These are phyloP conservation scores for Oscarella lobularis DNA, from an alignment of 37 sponge, comb jelly and placozoan genomes.

Conservation along the genomic window DNA sequence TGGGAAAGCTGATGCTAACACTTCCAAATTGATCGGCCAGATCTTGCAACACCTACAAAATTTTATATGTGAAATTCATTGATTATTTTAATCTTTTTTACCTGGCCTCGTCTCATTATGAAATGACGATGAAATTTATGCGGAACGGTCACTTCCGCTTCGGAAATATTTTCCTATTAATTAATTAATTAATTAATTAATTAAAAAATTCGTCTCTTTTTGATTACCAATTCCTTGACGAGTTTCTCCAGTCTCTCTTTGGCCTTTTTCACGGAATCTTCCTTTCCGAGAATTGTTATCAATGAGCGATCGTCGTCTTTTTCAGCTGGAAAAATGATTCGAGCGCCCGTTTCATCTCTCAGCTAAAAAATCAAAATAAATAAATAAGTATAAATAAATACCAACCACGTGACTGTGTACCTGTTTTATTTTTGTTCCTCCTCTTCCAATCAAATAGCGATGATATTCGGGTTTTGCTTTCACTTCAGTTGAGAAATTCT, in stretches of 20 bases:
- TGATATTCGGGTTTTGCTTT: conserved; percentile 67
- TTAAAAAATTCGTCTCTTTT: no score
- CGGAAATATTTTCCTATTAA: conserved; percentile 55
- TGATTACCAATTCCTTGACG: conserved; percentile 56
- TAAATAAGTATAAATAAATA: background rate
- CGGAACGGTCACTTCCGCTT: conserved; percentile 51
- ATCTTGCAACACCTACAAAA: conserved; percentile 52
- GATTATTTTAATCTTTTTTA: conserved; percentile 9
- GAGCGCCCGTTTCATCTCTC: conserved; percentile 62
- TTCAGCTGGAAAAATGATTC: conserved; percentile 70
- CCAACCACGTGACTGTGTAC: conserved; percentile 1
- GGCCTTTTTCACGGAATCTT: conserved; percentile 47
- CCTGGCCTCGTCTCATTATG: conserved; percentile 68
- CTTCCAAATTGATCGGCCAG: conserved; percentile 67
- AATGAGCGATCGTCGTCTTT: conserved; percentile 43
- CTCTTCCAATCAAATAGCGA: conserved; percentile 71
- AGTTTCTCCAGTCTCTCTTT: conserved; percentile 45
- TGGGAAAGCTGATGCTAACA: conserved; percentile 72
- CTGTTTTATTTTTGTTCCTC: conserved; percentile 69
- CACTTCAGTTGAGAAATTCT: conserved; percentile 52
- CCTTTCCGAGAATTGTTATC: conserved; percentile 66
- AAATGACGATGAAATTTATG: conserved; percentile 65
- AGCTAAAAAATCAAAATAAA: conserved; percentile 17
- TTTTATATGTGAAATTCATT: background rate
- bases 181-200: no score